Evolutionary conservation across 2,113 vertebrate species (phyloP).

Genomic region (Globicephala melas): DNA sequence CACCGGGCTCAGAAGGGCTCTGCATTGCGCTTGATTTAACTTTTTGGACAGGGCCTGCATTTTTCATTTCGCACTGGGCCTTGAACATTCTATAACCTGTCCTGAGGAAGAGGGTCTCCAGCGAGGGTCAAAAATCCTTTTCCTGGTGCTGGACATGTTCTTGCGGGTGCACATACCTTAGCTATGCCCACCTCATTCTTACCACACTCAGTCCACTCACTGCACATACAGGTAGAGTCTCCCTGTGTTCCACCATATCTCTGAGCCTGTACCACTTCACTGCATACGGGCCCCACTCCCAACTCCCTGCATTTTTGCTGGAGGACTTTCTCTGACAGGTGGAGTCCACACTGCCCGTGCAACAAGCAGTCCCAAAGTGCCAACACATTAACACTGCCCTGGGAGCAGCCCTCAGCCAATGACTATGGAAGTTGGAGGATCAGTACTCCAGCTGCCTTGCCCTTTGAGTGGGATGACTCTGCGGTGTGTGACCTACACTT

Average conservation of each 20-base stretch:
- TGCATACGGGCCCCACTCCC: neutral
- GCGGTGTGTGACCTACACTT: neutral
- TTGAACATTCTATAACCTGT: neutral
- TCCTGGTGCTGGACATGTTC: neutral
- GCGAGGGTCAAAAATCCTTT: neutral
- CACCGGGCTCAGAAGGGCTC: neutral
- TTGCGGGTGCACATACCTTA: neutral
- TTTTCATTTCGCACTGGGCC: neutral
- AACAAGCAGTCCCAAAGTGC: neutral
- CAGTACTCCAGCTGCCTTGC: neutral
- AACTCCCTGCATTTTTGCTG: neutral
- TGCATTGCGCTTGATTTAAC: neutral
- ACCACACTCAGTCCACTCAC: neutral
- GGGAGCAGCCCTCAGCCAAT: neutral
- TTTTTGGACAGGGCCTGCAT: neutral
- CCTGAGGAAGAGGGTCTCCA: neutral
- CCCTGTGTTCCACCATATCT: neutral
- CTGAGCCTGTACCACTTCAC: neutral
- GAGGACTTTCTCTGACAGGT: neutral
- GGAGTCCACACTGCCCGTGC: neutral
- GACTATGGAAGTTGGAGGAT: neutral
- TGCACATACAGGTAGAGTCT: neutral
- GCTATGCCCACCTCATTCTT: neutral
- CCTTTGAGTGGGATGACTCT: neutral
- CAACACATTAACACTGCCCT: neutral